Conservation (phyloP, 2,797 vertebrate species). For the Chaetodon trifasciatus region DNA sequence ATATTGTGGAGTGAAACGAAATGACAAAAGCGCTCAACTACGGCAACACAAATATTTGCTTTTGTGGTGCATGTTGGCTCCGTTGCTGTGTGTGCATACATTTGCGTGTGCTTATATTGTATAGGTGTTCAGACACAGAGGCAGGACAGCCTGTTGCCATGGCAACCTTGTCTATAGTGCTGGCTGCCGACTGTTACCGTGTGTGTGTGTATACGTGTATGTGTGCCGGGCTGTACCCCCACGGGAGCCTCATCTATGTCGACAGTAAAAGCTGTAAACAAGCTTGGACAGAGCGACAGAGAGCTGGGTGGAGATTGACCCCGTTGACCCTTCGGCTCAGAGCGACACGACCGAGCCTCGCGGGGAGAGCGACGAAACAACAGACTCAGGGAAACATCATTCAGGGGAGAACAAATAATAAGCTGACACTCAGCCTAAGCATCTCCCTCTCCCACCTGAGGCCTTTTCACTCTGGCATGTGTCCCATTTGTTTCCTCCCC, state of each 20-base stretch:
- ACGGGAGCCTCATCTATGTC: conserved; percentile 60
- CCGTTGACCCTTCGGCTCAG: conserved; percentile 61
- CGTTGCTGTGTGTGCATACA: conserved; percentile 12
- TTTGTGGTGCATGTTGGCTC: not conserved
- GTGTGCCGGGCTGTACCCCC: conserved; percentile 16
- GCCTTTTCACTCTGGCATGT: conserved; percentile 43
- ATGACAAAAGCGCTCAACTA: not conserved
- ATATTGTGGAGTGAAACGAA: not conserved
- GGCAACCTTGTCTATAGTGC: conserved; percentile 69
- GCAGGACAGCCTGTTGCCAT: conserved; percentile 72
- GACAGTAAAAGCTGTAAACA: conserved; percentile 75
- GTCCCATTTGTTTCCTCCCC: conserved; percentile 60
- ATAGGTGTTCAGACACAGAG: conserved; percentile 58
- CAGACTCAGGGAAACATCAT: conserved; percentile 48
- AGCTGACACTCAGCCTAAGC: conserved; percentile 57
- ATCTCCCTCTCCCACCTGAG: conserved; percentile 68
- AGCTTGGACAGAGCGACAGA: conserved; percentile 54
- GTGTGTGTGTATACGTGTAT: conserved; percentile 28
- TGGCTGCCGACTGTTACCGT: conserved; percentile 26
- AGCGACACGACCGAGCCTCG: conserved; percentile 19
- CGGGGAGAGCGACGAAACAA: conserved; percentile 50
- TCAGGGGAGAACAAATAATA: conserved; percentile 62
- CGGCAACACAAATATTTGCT: conserved; percentile 14
- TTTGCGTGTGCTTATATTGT: conserved; percentile 24
- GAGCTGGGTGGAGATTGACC: conserved; percentile 64